Percentiles rank a stretch among this genome's conserved stretches.
Evolutionary conservation across 2,797 vertebrate species (phyloP).

Genomic region (Botia almorhae): DNA sequence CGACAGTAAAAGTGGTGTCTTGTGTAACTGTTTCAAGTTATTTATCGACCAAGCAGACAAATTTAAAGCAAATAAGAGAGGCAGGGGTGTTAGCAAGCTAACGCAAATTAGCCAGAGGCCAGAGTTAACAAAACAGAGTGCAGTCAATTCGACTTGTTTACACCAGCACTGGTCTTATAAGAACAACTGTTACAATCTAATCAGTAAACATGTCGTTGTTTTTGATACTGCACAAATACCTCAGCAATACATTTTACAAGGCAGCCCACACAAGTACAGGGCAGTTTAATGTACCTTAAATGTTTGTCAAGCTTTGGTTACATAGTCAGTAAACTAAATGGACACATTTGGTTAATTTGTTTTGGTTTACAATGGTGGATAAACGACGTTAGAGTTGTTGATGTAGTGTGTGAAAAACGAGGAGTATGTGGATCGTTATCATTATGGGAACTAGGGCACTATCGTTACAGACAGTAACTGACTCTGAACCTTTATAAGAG

Average conservation of each 20-base stretch:
- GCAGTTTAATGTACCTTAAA: not conserved
- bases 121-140: conserved; percentile 16
- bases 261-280: not conserved
- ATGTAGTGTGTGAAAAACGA: conserved; percentile 9
- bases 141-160: not conserved
- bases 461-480: conserved; percentile 13
- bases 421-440: conserved; percentile 39
- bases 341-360: not conserved
- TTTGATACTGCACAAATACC: not conserved
- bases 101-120: conserved; percentile 40
- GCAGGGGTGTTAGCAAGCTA: conserved; percentile 26
- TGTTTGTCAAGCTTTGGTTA: not conserved
- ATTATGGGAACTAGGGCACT: conserved; percentile 42
- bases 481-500: not conserved
- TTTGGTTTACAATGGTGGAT: not conserved
- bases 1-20: not conserved
- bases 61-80: not conserved
- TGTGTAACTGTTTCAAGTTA: not conserved
- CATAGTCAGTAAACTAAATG: not conserved
- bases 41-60: not conserved
- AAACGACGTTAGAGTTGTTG: not conserved
- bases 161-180: not conserved
- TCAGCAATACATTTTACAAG: not conserved
- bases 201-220: not conserved
- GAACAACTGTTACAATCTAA: not conserved